Evolutionary conservation across 2,888 invertebrate genomes (phyloP).

Genomic region (Plutella xylostella): DNA sequence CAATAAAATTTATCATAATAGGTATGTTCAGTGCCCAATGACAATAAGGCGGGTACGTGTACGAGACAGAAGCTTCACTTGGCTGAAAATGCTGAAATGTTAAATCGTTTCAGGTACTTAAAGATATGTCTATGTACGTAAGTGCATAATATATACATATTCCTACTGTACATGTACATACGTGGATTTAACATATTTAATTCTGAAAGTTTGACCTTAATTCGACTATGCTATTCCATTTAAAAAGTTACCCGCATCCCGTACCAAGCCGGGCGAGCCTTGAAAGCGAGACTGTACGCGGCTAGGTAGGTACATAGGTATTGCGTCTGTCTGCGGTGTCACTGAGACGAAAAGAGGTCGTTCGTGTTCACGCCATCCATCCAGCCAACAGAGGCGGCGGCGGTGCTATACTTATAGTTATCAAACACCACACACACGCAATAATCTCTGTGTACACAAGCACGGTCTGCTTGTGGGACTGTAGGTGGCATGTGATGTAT

Average conservation of each 20-base stretch:
- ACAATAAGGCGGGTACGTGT: too few relatives aligned
- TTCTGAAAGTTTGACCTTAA: background rate
- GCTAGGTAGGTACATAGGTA: too few relatives aligned
- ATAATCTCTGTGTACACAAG: slow-evolving; percentile 40
- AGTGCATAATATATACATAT: too few relatives aligned
- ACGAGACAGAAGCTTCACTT: too few relatives aligned
- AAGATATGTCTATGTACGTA: too few relatives aligned
- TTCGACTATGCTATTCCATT: background rate
- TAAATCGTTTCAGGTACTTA: too few relatives aligned
- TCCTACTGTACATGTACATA: background rate
- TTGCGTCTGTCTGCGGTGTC: slow-evolving; percentile 37
- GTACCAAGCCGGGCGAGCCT: background rate
- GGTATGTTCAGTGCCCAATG: too few relatives aligned
- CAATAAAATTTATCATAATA: too few relatives aligned
- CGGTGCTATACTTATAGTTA: slow-evolving; percentile 37
- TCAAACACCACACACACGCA: slow-evolving; percentile 30
- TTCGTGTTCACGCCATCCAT: slow-evolving; percentile 38
- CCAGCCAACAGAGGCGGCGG: slow-evolving; percentile 28
- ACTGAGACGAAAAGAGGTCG: slow-evolving; percentile 64
- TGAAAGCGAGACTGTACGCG: background rate
- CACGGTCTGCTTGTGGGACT: slow-evolving; percentile 29
- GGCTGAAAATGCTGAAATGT: too few relatives aligned
- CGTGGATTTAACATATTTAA: background rate
- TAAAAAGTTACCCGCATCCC: background rate
- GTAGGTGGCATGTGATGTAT: slow-evolving; percentile 54